These are phyloP conservation scores for Drosophila greeni DNA, from an alignment of 2,888 invertebrate genomes.

Conservation along the genomic window DNA sequence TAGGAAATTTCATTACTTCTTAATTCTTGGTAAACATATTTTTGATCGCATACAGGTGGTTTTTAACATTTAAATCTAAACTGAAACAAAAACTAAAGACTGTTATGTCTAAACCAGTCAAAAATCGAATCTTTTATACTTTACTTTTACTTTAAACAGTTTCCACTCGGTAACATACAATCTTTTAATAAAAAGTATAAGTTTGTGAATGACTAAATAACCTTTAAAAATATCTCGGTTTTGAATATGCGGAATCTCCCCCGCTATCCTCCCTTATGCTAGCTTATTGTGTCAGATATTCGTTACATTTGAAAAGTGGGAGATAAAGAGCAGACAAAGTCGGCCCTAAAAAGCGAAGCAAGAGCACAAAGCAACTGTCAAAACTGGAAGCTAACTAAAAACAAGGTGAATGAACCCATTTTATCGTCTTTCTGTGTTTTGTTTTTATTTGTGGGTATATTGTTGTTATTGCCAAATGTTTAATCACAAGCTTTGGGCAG, in stretches of 20 bases:
- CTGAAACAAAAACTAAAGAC: too few species aligned
- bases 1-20: too few species aligned
- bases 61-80: background rate
- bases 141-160: background rate
- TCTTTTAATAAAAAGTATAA: background rate
- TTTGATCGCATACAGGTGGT: background rate
- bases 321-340: conserved; percentile 15
- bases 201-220: background rate
- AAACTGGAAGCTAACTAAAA: conserved; percentile 42
- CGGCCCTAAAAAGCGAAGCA: conserved; percentile 31
- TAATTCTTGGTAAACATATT: background rate
- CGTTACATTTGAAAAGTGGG: conserved; percentile 54
- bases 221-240: background rate
- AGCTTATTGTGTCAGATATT: conserved; percentile 66
- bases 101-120: too few species aligned
- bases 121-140: background rate
- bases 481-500: conserved; percentile 21
- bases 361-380: conserved; percentile 33
- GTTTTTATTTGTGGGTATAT: conserved; percentile 12
- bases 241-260: background rate
- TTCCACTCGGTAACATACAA: background rate
- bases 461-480: conserved; percentile 34
- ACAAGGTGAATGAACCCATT: conserved; percentile 74
- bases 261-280: conserved; percentile 7
- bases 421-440: conserved; percentile 7